Percentiles rank a stretch among this genome's conserved stretches.
Conservation (phyloP, 2,113 vertebrate genomes). For the Corythaixoides concolor region DNA sequence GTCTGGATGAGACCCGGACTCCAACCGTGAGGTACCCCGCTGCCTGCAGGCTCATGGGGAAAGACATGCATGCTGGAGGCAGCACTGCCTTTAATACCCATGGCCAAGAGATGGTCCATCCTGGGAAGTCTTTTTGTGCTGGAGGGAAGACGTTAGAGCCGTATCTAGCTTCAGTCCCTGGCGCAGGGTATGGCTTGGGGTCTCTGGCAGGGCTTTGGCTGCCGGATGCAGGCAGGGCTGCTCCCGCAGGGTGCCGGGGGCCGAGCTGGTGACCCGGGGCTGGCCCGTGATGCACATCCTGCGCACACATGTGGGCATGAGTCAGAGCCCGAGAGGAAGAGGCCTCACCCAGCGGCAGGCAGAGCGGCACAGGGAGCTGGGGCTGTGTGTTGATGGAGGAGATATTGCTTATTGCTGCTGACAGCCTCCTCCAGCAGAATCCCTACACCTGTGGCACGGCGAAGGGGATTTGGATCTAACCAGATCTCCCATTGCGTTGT, state of each 20-base stretch:
- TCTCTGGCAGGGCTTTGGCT: not conserved
- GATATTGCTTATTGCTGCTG: not conserved
- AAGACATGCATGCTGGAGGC: not conserved
- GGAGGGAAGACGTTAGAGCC: not conserved
- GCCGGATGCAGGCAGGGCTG: not conserved
- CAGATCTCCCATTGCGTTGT: accelerated
- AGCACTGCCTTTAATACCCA: not conserved
- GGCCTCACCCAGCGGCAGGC: constrained; percentile 39
- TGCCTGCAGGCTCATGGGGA: not conserved
- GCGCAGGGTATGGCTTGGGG: accelerated
- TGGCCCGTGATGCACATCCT: constrained; percentile 62
- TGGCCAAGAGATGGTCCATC: not conserved
- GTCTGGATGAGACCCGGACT: not conserved
- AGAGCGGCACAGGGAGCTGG: not conserved
- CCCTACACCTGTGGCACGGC: accelerated
- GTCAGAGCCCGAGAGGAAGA: constrained; percentile 55
- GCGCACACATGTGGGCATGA: constrained; percentile 59
- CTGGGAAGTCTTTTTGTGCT: not conserved
- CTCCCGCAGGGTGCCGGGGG: accelerated
- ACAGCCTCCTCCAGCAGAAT: not conserved
- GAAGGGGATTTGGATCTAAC: not conserved
- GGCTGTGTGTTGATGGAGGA: not conserved
- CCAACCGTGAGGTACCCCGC: not conserved
- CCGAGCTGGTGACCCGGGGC: not conserved
- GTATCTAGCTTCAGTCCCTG: not conserved